Evolutionary conservation across 1,140 invertebrate species (phyloP).

Genomic region (Meloidogyne hapla): DNA sequence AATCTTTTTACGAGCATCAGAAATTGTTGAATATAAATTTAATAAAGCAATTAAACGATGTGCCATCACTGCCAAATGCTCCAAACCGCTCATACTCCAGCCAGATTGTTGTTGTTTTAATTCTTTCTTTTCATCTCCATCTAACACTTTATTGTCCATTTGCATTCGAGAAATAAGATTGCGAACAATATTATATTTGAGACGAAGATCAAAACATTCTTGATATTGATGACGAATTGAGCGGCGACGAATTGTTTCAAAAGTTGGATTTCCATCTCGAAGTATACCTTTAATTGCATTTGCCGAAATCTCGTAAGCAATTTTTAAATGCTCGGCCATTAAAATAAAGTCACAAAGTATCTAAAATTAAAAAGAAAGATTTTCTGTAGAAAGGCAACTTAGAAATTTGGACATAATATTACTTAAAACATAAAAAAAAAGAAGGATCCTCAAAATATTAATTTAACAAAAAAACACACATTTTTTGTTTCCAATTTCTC

Average conservation of each 20-base stretch:
- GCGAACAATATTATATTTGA: constrained; percentile 10
- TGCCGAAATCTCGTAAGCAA: background rate
- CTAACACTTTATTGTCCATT: background rate
- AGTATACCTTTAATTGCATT: background rate
- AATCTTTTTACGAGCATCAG: background rate
- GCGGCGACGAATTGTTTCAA: too few species aligned
- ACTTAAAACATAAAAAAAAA: too few species aligned
- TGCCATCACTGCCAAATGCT: constrained; percentile 22
- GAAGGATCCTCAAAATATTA: too few species aligned
- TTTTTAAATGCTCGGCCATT: background rate
- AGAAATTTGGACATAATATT: too few species aligned
- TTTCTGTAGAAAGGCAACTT: too few species aligned
- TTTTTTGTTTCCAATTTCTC: background rate
- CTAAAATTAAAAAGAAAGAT: background rate
- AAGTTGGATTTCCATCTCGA: too few species aligned
- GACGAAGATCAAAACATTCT: constrained; percentile 22
- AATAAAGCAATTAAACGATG: constrained; percentile 14
- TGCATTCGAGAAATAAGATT: constrained; percentile 21
- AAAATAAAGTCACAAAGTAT: background rate
- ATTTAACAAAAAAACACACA: background rate
- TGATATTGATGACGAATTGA: background rate
- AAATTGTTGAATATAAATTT: constrained; percentile 1
- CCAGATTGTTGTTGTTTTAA: background rate
- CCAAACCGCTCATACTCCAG: constrained; percentile 13
- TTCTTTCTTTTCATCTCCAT: background rate